Evolutionary conservation across 2,797 vertebrate genomes (phyloP), one percentile per base, ranked within the genome.

Genomic region (Darevskia nairensis): DNA sequence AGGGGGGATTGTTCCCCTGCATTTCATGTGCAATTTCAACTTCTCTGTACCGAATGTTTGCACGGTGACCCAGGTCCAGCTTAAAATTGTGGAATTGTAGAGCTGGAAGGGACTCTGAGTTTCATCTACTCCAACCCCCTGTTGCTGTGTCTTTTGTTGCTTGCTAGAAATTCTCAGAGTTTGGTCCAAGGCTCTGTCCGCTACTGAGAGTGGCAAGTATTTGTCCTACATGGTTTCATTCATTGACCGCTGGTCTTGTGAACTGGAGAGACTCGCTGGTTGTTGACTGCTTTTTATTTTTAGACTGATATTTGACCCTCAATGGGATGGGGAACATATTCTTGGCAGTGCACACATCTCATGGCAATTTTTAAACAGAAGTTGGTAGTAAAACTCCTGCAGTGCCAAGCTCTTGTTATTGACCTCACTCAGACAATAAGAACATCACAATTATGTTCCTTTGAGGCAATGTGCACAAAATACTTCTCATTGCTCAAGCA

Each of bases 171-270:
- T 69, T 13, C 25, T 80, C 3, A 0, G 1, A 41, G 29, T 66
- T 13, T 59, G 23, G n/a, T 92, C 88, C 10, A 80, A 84, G 88
- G 66, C 83, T 91, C 76, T 87, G 71, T 10, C 19, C 1, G 32
- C 55, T 79, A 35, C 11, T 39, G 32, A n/a, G 19, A 84, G 0
- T 4, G 35, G 6, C 79, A 74, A 2, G 72, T 80, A 69, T 81
- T 80, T 91, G 44, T n/a, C 85, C 39, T 46, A 80, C 44, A 78
- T 29, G 0, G 4, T 84, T 35, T 55, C 23, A 55, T 19, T 19
- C 41, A 72, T 3, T 11, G 79, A 82, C 71, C 19, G 17, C 41
- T 78, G 64, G 74, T 84, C 41, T 89, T 35, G 1, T 23, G 32
- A 64, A 84, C 11, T 21, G 35, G 78, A 27, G 1, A 81, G 6